Evolutionary conservation across 2,888 invertebrate species (phyloP), one percentile per base, ranked within the genome.

Genomic region (Andrena fulva): DNA sequence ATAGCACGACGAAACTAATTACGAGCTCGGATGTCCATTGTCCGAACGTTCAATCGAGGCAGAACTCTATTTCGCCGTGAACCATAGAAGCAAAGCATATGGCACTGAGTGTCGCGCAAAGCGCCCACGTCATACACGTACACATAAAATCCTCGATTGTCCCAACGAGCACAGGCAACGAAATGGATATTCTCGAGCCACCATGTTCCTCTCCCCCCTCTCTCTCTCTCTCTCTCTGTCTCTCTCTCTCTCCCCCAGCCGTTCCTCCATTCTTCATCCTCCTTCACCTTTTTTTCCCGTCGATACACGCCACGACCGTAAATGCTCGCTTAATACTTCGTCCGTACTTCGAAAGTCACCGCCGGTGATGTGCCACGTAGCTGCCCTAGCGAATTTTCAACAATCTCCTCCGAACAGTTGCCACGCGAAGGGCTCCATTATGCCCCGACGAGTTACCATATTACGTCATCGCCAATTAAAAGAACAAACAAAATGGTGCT

Each of bases 171-270:
- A 29, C 24, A 7, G 16, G 27, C 6, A 48, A 56, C 16, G 50
- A 12, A 75, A 70, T 62, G 42, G 8, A 20, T 29, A n/a, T 56
- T 70, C 20, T 12, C 50, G 33, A 50, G n/a, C 35, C 24, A 24
- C 24, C 56, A 33, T 42, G n/a, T 52, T 16, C 60, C 33, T 70
- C 62, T 50, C 62, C 62, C 52, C 70, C 62, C 29, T 35, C 56
- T 10, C 54, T 8, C 12, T 56, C 67, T 48, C 31, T 48, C 50
- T 59, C 68, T 68, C 27, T 31, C 50, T 5, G 2, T 6, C n/a
- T 48, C 68, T 42, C n/a, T n/a, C 60, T 16, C 27, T 33, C 24
- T 31, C 33, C 50, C 52, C 50, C 35, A 24, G 35, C 62, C 60
- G 20, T 20, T 75, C 60, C 29, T 35, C 35, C 59, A 35, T 6